A percentile compares a stretch with the other conserved stretches of the same genome.
These are phyloP conservation scores for Orchesella flavescens DNA, from an alignment of 2,888 invertebrate genomes.

Conservation along the genomic window DNA sequence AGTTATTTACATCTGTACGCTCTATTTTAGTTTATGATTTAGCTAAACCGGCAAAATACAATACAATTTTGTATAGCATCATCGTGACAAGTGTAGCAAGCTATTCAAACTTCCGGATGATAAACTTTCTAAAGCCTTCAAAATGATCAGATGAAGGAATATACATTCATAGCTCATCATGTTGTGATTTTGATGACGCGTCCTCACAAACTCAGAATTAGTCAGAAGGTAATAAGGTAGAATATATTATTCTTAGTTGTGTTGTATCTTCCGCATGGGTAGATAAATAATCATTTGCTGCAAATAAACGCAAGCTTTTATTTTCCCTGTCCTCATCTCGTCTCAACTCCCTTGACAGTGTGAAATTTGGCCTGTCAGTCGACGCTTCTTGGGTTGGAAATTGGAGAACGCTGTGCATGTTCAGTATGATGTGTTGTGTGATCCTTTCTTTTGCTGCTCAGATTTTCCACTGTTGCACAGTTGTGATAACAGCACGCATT, in stretches of 20 bases:
- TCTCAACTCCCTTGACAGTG: constrained; percentile 32
- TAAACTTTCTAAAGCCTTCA: no score
- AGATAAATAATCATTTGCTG: constrained; percentile 30
- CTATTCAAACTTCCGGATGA: no score
- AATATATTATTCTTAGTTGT: background rate
- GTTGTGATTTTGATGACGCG: background rate
- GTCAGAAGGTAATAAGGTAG: no score
- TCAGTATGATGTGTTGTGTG: background rate
- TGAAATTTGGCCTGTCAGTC: constrained; percentile 38
- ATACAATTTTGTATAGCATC: no score
- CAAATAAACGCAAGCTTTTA: constrained; percentile 29
- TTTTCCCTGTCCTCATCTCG: constrained; percentile 23
- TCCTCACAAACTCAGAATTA: no score
- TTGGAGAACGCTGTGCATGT: constrained; percentile 18
- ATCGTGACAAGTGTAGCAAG: no score
- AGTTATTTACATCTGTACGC: no score
- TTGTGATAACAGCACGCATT: no score
- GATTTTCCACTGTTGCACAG: background rate
- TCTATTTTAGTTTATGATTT: no score
- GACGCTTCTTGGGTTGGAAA: background rate
- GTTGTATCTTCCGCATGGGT: background rate
- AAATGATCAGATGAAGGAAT: no score
- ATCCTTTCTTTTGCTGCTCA: background rate
- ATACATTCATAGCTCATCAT: no score
- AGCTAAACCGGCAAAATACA: no score